These are phyloP conservation scores for Zaprionus taronus DNA, from an alignment of 1,140 invertebrate genomes.

Conservation along the genomic window DNA sequence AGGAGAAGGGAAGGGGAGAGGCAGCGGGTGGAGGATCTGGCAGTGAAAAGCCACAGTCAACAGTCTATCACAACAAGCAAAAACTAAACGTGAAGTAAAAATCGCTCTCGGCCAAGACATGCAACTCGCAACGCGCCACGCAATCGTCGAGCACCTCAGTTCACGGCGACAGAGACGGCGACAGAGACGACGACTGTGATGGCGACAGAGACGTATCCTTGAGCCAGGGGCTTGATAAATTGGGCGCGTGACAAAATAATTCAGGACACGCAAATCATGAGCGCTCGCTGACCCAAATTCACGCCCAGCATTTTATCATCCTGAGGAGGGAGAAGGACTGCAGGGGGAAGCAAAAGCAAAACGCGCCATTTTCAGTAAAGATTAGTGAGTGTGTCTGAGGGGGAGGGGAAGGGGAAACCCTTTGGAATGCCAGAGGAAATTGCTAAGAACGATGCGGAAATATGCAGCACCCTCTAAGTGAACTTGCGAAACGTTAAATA, in stretches of 20 bases:
- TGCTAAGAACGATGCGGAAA: neutral
- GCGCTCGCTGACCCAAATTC: constrained; percentile 33
- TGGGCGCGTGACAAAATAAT: constrained; percentile 37
- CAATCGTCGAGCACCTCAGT: constrained; percentile 15
- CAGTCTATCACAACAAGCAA: neutral
- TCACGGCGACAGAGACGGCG: neutral
- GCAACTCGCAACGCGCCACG: constrained; percentile 23
- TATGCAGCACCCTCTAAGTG: neutral
- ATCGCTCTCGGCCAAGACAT: constrained; percentile 7
- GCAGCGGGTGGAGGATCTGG: neutral
- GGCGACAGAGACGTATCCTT: constrained; percentile 5
- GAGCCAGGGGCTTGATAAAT: constrained; percentile 25
- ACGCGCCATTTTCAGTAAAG: neutral
- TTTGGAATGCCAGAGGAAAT: neutral
- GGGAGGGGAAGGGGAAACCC: neutral
- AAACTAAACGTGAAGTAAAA: neutral
- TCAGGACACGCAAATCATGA: constrained; percentile 40
- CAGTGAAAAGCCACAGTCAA: neutral
- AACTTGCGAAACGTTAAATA: neutral
- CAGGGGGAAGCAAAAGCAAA: neutral
- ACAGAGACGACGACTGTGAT: neutral
- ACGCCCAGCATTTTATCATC: constrained; percentile 14
- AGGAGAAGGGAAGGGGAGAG: neutral
- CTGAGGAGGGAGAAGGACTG: neutral
- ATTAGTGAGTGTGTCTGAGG: neutral